Conservation (phyloP, 2,797 vertebrate species). For the Squalus acanthias region DNA sequence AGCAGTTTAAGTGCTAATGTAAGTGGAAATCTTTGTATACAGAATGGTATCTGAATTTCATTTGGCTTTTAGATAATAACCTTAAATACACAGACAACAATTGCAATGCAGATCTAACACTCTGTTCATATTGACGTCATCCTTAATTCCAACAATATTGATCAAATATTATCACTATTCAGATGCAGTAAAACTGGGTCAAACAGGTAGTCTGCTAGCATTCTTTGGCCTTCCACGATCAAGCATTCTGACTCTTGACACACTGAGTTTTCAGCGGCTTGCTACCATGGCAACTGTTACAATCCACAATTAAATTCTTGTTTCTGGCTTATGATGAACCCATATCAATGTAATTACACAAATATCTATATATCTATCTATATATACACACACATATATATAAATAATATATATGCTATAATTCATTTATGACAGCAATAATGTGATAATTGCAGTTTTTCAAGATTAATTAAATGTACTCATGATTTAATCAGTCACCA, state of each 20-base stretch:
- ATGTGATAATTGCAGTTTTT: neutral
- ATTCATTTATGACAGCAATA: neutral
- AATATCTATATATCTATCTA: neutral
- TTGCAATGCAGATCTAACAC: neutral
- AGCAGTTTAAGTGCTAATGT: neutral
- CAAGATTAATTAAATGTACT: neutral
- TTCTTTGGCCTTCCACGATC: neutral
- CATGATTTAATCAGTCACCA: neutral
- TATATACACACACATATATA: neutral
- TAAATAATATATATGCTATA: neutral
- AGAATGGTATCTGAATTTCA: neutral
- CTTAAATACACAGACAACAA: neutral
- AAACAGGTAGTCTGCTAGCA: neutral
- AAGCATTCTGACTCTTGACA: neutral
- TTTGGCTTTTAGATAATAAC: neutral
- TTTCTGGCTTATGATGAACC: neutral
- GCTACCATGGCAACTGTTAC: constrained; percentile 14
- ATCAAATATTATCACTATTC: constrained; percentile 9
- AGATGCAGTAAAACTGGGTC: neutral
- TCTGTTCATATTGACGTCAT: neutral
- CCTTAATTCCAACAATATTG: constrained; percentile 8
- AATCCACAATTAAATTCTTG: constrained; percentile 23
- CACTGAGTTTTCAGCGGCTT: constrained; percentile 1
- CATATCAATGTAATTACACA: neutral
- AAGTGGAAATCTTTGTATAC: neutral